These are phyloP conservation scores for Acanthococcus lagerstroemiae DNA, from an alignment of 2,888 invertebrate genomes.

Conservation along the genomic window DNA sequence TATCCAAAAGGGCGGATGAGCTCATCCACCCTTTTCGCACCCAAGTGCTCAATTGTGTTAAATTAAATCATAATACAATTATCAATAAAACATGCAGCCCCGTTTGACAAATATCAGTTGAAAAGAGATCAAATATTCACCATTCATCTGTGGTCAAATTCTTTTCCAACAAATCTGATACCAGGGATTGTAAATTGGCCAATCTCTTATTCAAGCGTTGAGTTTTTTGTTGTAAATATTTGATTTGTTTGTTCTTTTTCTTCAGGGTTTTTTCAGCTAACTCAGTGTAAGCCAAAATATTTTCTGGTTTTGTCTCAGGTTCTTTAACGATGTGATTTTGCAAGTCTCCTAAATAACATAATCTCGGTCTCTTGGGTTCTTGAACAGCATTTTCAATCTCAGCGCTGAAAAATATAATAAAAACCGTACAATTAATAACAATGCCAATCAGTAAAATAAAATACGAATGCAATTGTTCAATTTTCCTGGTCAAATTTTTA, in stretches of 20 bases:
- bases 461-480: background rate
- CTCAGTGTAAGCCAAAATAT: background rate
- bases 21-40: no score
- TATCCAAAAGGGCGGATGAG: no score
- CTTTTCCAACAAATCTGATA: background rate
- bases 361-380: background rate
- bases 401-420: background rate
- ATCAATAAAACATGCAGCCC: background rate
- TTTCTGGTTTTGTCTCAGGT: background rate
- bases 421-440: background rate
- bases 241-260: no score
- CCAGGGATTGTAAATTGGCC: background rate
- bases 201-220: background rate
- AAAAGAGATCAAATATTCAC: background rate
- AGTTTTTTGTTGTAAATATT: background rate
- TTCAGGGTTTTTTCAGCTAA: background rate
- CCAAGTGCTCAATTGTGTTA: no score
- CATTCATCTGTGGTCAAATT: background rate
- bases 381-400: background rate
- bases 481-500: background rate
- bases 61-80: no score
- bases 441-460: background rate
- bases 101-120: background rate
- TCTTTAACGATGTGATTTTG: background rate
- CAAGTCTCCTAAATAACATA: background rate